Evolutionary conservation across 2,888 invertebrate species (phyloP).

Genomic region (Phragmatobia fuliginosa): DNA sequence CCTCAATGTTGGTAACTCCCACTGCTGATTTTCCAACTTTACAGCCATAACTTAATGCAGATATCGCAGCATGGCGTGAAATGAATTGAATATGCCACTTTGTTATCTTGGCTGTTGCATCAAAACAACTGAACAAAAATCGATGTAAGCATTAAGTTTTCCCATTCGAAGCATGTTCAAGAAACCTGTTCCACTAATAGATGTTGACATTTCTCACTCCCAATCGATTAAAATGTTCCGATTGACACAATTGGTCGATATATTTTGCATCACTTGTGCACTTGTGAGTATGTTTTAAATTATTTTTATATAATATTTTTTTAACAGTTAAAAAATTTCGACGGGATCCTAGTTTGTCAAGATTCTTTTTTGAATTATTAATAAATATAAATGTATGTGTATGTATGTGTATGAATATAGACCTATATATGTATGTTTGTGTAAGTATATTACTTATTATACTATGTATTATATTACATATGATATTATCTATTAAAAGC

Average conservation of each 20-base stretch:
- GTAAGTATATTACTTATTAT: too few relatives aligned
- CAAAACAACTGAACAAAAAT: conserved; percentile 5
- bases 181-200: not conserved
- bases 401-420: too few relatives aligned
- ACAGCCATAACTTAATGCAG: conserved; percentile 1
- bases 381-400: too few relatives aligned
- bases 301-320: too few relatives aligned
- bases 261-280: not conserved
- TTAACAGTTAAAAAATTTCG: too few relatives aligned
- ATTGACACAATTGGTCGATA: not conserved
- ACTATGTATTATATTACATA: too few relatives aligned
- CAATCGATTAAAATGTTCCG: not conserved
- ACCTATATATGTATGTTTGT: too few relatives aligned
- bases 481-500: too few relatives aligned
- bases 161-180: not conserved
- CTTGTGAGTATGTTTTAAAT: too few relatives aligned
- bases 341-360: too few relatives aligned
- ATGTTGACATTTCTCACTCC: not conserved
- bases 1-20: not conserved
- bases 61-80: not conserved
- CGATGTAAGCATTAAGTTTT: not conserved
- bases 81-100: conserved; percentile 6
- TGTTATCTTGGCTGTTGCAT: not conserved
- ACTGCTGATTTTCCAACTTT: conserved; percentile 9
- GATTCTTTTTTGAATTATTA: too few relatives aligned